phyloP scores from a whole-genome alignment of 1,140 invertebrate species.

The Bathynomus jamesi region DNA sequence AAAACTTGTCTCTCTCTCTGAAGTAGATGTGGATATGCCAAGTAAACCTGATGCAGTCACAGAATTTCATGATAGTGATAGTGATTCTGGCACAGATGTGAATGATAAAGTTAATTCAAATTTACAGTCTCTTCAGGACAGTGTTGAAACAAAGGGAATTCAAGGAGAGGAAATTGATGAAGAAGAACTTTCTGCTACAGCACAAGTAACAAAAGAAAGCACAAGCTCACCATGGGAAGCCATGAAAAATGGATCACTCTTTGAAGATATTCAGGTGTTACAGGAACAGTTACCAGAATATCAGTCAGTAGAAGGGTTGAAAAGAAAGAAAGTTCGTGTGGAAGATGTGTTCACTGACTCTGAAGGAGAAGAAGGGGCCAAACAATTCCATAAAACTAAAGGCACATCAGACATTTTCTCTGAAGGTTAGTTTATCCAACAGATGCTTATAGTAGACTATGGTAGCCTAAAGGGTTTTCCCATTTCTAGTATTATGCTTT shows the following conservation, averaged over 20 bases:
- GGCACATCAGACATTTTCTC: too few relatives aligned
- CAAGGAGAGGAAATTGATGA: not conserved
- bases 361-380: not conserved
- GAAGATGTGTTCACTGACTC: not conserved
- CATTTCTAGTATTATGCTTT: too few relatives aligned
- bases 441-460: too few relatives aligned
- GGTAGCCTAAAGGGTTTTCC: too few relatives aligned
- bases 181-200: not conserved
- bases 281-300: not conserved
- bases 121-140: not conserved
- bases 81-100: not conserved
- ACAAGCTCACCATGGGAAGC: not conserved
- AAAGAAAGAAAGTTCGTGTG: not conserved
- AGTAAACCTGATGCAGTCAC: not conserved
- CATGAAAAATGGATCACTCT: not conserved
- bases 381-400: not conserved
- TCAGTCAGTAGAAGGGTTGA: not conserved
- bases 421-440: too few relatives aligned
- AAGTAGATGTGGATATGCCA: too few relatives aligned
- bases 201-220: not conserved
- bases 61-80: not conserved
- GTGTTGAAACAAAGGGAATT: not conserved
- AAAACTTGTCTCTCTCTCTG: not conserved
- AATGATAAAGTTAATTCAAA: not conserved
- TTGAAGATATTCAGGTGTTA: not conserved